phyloP scores from a whole-genome alignment of 2,113 vertebrate species.

The Phrynosoma blainvillii region DNA sequence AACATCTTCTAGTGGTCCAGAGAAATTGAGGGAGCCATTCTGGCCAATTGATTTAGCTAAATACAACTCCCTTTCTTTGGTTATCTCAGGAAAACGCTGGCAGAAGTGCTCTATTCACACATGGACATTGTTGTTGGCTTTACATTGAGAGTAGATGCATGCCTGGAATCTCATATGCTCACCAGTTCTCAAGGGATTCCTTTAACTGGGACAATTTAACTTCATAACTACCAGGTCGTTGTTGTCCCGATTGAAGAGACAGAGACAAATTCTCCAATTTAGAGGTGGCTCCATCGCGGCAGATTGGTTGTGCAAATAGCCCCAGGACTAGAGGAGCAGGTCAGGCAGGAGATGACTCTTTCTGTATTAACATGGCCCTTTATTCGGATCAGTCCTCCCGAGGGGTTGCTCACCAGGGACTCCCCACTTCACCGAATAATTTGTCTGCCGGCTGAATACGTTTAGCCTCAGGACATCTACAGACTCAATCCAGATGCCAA shows the following conservation, averaged over 20 bases:
- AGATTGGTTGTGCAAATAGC: background rate
- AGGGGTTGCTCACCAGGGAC: background rate
- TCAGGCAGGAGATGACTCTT: background rate
- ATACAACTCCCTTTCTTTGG: too few relatives aligned
- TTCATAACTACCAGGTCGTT: background rate
- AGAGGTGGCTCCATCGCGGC: background rate
- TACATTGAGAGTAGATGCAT: too few relatives aligned
- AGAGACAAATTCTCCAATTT: background rate
- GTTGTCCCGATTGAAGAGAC: too few relatives aligned
- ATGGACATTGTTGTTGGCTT: background rate
- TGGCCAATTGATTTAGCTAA: too few relatives aligned
- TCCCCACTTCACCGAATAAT: background rate
- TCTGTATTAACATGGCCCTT: background rate
- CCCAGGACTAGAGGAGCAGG: background rate
- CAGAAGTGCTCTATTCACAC: background rate
- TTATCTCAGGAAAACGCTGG: background rate
- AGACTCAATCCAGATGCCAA: background rate
- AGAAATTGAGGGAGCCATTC: too few relatives aligned
- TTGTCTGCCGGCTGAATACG: constrained; percentile 7
- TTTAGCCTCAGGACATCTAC: constrained; percentile 9
- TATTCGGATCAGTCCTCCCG: too few relatives aligned
- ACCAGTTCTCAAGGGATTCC: too few relatives aligned
- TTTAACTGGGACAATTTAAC: background rate
- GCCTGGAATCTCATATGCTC: background rate
- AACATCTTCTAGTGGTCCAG: too few relatives aligned